These are phyloP conservation scores for Globia sparganii DNA, from an alignment of 2,888 invertebrate species.

Conservation along the genomic window DNA sequence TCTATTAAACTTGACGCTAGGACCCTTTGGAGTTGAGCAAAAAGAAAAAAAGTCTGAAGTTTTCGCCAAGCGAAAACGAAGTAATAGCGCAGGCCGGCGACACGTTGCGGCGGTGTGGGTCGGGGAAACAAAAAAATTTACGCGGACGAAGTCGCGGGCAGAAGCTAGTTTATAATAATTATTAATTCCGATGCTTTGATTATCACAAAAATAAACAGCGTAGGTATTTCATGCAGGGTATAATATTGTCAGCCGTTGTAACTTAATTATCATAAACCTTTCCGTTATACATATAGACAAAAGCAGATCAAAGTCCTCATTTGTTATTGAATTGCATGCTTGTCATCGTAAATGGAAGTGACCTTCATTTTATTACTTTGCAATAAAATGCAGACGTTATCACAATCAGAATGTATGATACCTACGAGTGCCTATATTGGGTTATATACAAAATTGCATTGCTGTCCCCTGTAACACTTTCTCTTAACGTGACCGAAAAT, in stretches of 20 bases:
- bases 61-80: too few species aligned
- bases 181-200: not conserved
- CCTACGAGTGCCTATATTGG: not conserved
- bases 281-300: constrained; percentile 4
- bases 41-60: too few species aligned
- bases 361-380: constrained; percentile 64
- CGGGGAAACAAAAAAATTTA: too few species aligned
- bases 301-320: constrained; percentile 63
- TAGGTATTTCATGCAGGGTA: constrained; percentile 1
- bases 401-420: constrained; percentile 15
- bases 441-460: not conserved
- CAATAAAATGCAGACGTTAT: constrained; percentile 50
- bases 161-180: too few species aligned
- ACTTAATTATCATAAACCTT: constrained; percentile 28
- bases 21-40: too few species aligned
- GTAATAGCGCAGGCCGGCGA: too few species aligned
- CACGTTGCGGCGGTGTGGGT: too few species aligned
- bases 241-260: constrained; percentile 3
- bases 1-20: too few species aligned
- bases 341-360: constrained; percentile 67
- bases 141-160: too few species aligned
- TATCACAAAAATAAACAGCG: constrained; percentile 4
- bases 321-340: constrained; percentile 61
- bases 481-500: not conserved
- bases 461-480: not conserved